Base-by-base conservation (phyloP, 1,140 invertebrate genomes). In the Drosophila triauraria region DNA sequence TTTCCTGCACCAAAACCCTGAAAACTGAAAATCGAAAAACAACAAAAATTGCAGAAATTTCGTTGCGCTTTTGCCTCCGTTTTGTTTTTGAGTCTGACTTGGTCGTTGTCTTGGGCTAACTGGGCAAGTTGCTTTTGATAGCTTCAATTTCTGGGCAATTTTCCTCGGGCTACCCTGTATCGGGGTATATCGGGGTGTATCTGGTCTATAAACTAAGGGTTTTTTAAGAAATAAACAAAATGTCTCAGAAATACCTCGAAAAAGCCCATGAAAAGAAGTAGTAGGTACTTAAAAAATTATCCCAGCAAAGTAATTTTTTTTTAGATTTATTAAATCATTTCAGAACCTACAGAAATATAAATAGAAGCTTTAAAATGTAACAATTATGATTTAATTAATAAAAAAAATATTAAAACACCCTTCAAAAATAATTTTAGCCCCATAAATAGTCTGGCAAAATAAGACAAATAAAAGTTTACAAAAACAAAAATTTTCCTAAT, bases 141-240 rank as follows among this genome's bases (percentile, higher is more conserved):
- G 77, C 80, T 54, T 53, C 80, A 88, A 87, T 83, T 87, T 83
- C 62, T 64, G 53, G 54, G 46, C 80, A 84, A 88, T 87, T 87
- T 88, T 88, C 53, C 51, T 64, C 43, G 40, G 32, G 0, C 50
- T 71, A 71, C 69, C 13, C 44, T 72, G n/a, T 9, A 7, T 10
- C 2, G n/a, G 12, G 20, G 7, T 62, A 47, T 20, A 10, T 12
- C 3, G 10, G 6, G 4, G 3, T 7, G 4, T 17, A 25, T 32
- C 2, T 10, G 8, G 7, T 7, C 13, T 3, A n/a, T 2, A 10
- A 0, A 4, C 3, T 6, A 54, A 6, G 17, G 17, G 4, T 9
- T 1, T 15, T 12, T 9, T 12, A 12, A 4, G 8, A 46, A 20
- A 17, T 17, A 7, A 43, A 10, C 8, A 0, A 43, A 1, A 4